phyloP scores from a whole-genome alignment of 2,888 invertebrate species.

The Macaria liturata region DNA sequence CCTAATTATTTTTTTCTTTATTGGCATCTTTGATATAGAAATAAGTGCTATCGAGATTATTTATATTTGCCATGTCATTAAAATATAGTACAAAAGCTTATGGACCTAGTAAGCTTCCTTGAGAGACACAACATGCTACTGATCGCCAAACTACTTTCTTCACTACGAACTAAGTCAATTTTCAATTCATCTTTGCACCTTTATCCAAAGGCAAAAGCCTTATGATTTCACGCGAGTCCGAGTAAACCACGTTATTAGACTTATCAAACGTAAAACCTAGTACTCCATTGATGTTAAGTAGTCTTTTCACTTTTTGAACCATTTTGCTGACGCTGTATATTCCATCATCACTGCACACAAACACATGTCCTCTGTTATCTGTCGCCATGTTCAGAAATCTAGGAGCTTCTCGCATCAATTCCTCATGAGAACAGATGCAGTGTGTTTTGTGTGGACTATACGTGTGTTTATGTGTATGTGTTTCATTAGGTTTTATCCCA shows the following conservation, averaged over 20 bases:
- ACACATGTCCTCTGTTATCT: slow-evolving; percentile 57
- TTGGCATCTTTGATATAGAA: too few species aligned
- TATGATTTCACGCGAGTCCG: slow-evolving; percentile 63
- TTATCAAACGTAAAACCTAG: slow-evolving; percentile 65
- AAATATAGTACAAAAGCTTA: too few species aligned
- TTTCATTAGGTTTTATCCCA: slow-evolving; percentile 47
- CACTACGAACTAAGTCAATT: too few species aligned
- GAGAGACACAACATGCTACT: too few species aligned
- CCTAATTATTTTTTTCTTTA: too few species aligned
- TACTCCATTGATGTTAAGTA: slow-evolving; percentile 58
- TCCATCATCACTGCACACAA: slow-evolving; percentile 65
- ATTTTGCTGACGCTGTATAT: slow-evolving; percentile 60
- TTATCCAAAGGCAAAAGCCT: slow-evolving; percentile 44
- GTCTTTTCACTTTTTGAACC: slow-evolving; percentile 55
- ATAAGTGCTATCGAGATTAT: too few species aligned
- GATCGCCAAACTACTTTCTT: too few species aligned
- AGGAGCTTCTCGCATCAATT: slow-evolving; percentile 49
- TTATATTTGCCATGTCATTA: too few species aligned
- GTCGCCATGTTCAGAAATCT: slow-evolving; percentile 59
- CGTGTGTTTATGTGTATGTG: slow-evolving; percentile 28
- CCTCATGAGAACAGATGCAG: too few species aligned
- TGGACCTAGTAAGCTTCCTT: too few species aligned
- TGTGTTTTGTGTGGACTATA: too few species aligned
- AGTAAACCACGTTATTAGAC: slow-evolving; percentile 64
- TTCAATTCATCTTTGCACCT: neutral